A percentile compares a stretch with the other conserved stretches of the same genome.
phyloP scores from a whole-genome alignment of 2,888 invertebrate species.

The Drosophila macrospina region DNA sequence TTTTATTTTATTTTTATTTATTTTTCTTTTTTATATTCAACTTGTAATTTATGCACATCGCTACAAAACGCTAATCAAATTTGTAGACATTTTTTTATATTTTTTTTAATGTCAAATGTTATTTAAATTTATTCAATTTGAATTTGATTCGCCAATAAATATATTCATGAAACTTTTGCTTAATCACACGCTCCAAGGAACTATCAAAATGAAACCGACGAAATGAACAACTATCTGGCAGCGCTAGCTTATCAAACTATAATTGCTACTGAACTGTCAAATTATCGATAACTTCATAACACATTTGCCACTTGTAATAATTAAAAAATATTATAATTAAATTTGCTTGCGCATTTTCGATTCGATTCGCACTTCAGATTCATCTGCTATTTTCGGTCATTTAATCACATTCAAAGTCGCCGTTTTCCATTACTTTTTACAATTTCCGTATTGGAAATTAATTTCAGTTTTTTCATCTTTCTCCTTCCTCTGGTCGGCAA shows the following conservation, averaged over 20 bases:
- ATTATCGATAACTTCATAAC: too few relatives aligned
- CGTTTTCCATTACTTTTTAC: conserved; percentile 53
- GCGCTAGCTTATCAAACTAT: neutral
- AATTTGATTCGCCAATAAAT: conserved; percentile 3
- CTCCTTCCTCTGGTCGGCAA: conserved; percentile 9
- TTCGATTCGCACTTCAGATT: neutral
- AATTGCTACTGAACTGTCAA: too few relatives aligned
- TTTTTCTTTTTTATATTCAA: conserved; percentile 27
- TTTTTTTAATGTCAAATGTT: conserved; percentile 38
- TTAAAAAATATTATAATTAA: conserved; percentile 6
- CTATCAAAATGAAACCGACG: neutral
- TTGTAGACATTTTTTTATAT: conserved; percentile 32
- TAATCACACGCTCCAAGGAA: neutral
- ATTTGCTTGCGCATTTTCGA: conserved; percentile 1
- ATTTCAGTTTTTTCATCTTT: conserved; percentile 41
- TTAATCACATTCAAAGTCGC: conserved; percentile 54
- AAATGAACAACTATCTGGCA: conserved; percentile 3
- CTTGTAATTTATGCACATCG: conserved; percentile 43
- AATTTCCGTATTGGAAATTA: conserved; percentile 73
- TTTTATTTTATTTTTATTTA: conserved; percentile 3
- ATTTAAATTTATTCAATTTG: conserved; percentile 19
- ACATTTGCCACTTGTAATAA: neutral
- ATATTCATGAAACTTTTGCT: neutral
- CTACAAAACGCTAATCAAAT: conserved; percentile 51
- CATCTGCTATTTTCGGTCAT: conserved; percentile 17